Evolutionary conservation across 1,140 invertebrate genomes (phyloP), one percentile per base, ranked within the genome.

Genomic region (Tetranychus cinnabarinus): DNA sequence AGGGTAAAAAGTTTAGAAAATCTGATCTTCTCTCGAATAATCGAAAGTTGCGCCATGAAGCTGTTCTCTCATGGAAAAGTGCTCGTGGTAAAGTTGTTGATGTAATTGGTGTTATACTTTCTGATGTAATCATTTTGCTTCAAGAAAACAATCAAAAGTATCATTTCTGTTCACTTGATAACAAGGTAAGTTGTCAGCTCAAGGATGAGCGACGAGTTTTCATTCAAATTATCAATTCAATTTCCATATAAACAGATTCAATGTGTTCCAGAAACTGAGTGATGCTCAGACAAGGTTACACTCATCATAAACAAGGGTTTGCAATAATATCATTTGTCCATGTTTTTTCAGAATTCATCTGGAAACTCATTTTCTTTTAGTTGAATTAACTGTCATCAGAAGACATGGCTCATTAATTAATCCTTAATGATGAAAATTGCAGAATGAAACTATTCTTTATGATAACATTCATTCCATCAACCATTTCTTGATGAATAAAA

Each of bases 1-100:
- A 83, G 59, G 82, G 81, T 39, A 77, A 79, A 63, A 91, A 92
- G 69, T 93, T 95, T 69, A 92, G 89, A 71, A 92, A 92, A 72
- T 88, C 86, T n/a, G 88, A 95, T 72, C 80, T 97, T 63, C 74
- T 91, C 52, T 80, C 82, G 59, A 81, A 81, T 46, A 83, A 83
- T 69, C 77, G 90, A 58, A 83, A 58, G 45, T 46, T 58, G n/a
- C 37, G 72, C 12, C 65, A 72, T 64, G 72, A 75, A 61, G 72
- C 72, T 13, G 64, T 65, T 45, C 67, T 75, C n/a, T 68, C 68
- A 37, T 71, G 70, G 69, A 73, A 71, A 61, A 72, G 63, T 65
- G 73, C 73, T 12, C 65, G 73, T 65, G 72, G 71, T 34, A 75
- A 74, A 67, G 57, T 65, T 62, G 60, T 68, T 58, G 72, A 48